A percentile compares a stretch with the other conserved stretches of the same genome.
Conservation (phyloP, 2,888 invertebrate species). For the Agrotis segetum region DNA sequence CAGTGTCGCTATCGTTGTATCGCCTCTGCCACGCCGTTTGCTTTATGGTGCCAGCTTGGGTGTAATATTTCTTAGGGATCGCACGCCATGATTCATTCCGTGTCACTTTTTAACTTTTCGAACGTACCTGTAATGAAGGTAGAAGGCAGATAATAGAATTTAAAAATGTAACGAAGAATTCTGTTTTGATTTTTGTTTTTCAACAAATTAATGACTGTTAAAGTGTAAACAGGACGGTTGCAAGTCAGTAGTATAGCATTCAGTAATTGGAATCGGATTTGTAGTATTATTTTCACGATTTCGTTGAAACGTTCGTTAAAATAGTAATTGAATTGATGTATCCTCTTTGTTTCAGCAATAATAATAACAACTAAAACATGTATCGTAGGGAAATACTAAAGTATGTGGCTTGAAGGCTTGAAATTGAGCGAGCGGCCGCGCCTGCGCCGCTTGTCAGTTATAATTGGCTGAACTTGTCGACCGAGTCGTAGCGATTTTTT, state of each 20-base stretch:
- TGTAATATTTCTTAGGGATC: constrained; percentile 91
- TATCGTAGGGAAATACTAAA: constrained; percentile 66
- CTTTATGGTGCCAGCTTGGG: constrained; percentile 90
- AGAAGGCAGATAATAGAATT: constrained; percentile 84
- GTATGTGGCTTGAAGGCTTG: constrained; percentile 77
- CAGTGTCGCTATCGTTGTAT: constrained; percentile 91
- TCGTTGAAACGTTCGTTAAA: constrained; percentile 59
- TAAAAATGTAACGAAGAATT: constrained; percentile 69
- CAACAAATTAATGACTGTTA: constrained; percentile 43
- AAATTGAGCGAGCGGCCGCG: constrained; percentile 85
- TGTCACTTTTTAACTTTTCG: constrained; percentile 88
- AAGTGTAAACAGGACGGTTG: constrained; percentile 24
- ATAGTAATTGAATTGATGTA: constrained; percentile 59
- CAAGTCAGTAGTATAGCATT: constrained; percentile 24
- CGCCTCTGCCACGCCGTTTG: constrained; percentile 89
- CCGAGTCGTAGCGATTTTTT: constrained; percentile 84
- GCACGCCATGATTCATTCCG: constrained; percentile 90
- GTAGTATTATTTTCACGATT: constrained; percentile 20
- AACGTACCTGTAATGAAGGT: constrained; percentile 87
- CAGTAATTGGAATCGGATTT: constrained; percentile 25
- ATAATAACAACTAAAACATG: constrained; percentile 52
- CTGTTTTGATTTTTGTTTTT: constrained; percentile 51
- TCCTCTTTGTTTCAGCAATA: constrained; percentile 47
- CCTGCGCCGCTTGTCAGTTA: constrained; percentile 89
- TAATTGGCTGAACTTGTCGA: constrained; percentile 91